Conservation (phyloP, 1,140 invertebrate genomes). For the Coelopa frigida region DNA sequence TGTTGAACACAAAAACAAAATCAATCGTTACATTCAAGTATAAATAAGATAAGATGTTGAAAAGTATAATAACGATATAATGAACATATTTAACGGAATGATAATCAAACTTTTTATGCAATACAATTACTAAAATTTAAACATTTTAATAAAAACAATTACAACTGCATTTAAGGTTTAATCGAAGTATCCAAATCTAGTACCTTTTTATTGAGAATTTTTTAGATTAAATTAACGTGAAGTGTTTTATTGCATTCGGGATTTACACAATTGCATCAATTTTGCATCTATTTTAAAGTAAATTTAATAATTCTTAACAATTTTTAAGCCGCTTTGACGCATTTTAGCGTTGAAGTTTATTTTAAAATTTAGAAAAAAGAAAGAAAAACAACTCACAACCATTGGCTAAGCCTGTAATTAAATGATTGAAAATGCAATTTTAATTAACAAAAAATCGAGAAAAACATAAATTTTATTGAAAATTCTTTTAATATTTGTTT, state of each 20-base stretch:
- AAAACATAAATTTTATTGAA: conserved; percentile 7
- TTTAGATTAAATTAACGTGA: neutral
- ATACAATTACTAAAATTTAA: too few species aligned
- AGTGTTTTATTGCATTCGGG: neutral
- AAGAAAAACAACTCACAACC: conserved; percentile 5
- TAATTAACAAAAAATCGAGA: conserved; percentile 4
- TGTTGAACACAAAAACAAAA: conserved; percentile 1
- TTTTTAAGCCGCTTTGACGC: too few species aligned
- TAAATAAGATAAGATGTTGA: too few species aligned
- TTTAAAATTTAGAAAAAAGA: conserved; percentile 5
- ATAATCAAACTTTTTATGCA: too few species aligned
- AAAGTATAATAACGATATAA: conserved; percentile 2
- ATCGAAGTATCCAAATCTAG: conserved; percentile 13
- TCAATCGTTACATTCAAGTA: neutral
- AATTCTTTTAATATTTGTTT: conserved; percentile 7
- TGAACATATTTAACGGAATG: neutral
- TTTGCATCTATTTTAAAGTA: too few species aligned
- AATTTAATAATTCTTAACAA: too few species aligned
- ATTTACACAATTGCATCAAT: conserved; percentile 10
- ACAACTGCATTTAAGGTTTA: too few species aligned
- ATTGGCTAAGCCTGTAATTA: too few species aligned
- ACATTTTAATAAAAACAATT: too few species aligned
- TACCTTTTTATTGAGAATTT: conserved; percentile 12
- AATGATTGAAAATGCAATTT: too few species aligned
- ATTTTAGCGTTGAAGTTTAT: too few species aligned